These are phyloP conservation scores for Pelobates cultripes DNA, from an alignment of 2,797 vertebrate species.

Conservation along the genomic window DNA sequence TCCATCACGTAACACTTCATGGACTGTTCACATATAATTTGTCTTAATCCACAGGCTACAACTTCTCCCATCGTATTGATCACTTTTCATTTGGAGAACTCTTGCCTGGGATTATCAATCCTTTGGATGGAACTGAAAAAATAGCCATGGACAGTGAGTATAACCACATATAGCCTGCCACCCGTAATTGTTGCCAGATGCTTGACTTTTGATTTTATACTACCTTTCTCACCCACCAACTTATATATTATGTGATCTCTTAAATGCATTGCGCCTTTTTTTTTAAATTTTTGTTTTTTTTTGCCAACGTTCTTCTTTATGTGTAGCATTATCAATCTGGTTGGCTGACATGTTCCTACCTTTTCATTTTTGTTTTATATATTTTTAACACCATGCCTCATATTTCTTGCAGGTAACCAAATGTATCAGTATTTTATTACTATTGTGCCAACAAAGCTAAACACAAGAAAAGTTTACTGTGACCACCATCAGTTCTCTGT, in stretches of 20 bases:
- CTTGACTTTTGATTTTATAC: background rate
- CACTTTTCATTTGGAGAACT: constrained; percentile 96
- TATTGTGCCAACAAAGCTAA: constrained; percentile 95
- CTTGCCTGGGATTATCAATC: constrained; percentile 91
- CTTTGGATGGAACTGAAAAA: constrained; percentile 96
- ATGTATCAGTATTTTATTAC: constrained; percentile 99
- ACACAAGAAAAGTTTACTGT: constrained; percentile 87
- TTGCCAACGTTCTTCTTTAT: too few relatives aligned
- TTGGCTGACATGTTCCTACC: background rate
- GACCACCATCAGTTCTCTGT: constrained; percentile 82
- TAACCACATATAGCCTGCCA: too few relatives aligned
- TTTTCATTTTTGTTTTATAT: background rate
- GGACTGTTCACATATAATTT: constrained; percentile 54
- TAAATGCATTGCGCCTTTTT: too few relatives aligned
- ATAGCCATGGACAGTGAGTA: constrained; percentile 85
- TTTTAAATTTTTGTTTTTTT: too few relatives aligned
- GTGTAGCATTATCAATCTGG: too few relatives aligned
- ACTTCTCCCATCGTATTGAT: constrained; percentile 98
- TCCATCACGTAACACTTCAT: background rate
- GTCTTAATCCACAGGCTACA: constrained; percentile 79
- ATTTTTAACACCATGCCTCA: background rate
- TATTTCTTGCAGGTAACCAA: constrained; percentile 86
- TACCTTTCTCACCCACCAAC: too few relatives aligned
- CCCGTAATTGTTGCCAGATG: background rate
- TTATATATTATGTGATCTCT: too few relatives aligned